phyloP scores from a whole-genome alignment of 2,888 invertebrate species.

The Protodeltote pygarga region DNA sequence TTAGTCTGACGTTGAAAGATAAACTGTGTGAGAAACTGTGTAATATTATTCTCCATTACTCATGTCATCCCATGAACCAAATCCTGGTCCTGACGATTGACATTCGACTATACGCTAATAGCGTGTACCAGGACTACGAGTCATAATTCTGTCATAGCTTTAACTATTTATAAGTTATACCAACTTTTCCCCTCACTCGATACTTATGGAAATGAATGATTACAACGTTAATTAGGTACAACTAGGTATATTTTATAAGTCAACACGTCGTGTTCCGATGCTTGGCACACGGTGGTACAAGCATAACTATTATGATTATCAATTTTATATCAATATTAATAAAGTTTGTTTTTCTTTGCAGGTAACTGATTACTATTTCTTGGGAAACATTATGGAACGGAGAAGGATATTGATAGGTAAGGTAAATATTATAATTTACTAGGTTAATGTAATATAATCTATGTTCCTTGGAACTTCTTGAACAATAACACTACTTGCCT shows the following conservation, averaged over 20 bases:
- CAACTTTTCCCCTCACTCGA: slow-evolving; percentile 7
- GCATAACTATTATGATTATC: slow-evolving; percentile 4
- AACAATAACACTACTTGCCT: too few species aligned
- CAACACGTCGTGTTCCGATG: slow-evolving; percentile 19
- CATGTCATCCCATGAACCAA: too few species aligned
- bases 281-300: slow-evolving; percentile 55
- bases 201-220: slow-evolving; percentile 17
- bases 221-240: slow-evolving; percentile 32
- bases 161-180: too few species aligned
- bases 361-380: slow-evolving; percentile 48
- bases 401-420: slow-evolving; percentile 16
- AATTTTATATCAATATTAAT: slow-evolving; percentile 9
- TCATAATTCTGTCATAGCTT: too few species aligned
- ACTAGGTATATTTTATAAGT: slow-evolving; percentile 11
- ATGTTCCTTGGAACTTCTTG: too few species aligned
- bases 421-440: slow-evolving; percentile 17
- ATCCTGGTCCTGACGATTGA: too few species aligned
- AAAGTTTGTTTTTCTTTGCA: slow-evolving; percentile 50
- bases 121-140: too few species aligned
- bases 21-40: too few species aligned
- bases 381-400: slow-evolving; percentile 23
- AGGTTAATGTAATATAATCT: too few species aligned
- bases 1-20: too few species aligned
- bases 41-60: too few species aligned
- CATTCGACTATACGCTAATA: too few species aligned